Percentiles rank a stretch among this genome's conserved stretches.
Conservation (phyloP, 1,140 invertebrate species). For the Halesus radiatus region DNA sequence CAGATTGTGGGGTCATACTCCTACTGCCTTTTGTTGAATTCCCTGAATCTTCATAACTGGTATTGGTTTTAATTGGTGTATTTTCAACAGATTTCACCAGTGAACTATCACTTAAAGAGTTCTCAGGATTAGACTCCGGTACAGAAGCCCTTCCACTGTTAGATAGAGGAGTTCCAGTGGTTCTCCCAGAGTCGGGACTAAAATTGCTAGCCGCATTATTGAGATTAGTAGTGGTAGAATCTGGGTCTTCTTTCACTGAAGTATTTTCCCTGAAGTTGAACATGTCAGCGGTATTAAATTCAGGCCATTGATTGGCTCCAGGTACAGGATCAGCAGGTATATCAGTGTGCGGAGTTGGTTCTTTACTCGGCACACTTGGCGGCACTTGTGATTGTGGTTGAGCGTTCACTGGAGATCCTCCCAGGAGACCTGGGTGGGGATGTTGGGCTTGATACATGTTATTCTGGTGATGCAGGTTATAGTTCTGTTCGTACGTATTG, state of each 20-base stretch:
- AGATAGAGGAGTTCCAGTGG: slow-evolving; percentile 52
- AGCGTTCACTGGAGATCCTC: slow-evolving; percentile 62
- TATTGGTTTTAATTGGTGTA: slow-evolving; percentile 41
- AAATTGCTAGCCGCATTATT: slow-evolving; percentile 67
- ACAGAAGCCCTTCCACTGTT: slow-evolving; percentile 48
- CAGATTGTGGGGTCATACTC: neutral
- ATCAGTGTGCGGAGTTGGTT: neutral
- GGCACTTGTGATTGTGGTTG: slow-evolving; percentile 61
- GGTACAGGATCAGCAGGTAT: slow-evolving; percentile 61
- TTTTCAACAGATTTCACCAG: slow-evolving; percentile 44
- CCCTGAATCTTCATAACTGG: slow-evolving; percentile 38
- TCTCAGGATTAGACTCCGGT: slow-evolving; percentile 44
- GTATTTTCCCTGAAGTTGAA: slow-evolving; percentile 64
- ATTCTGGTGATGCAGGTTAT: slow-evolving; percentile 66
- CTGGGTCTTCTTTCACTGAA: slow-evolving; percentile 74
- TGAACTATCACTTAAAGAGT: slow-evolving; percentile 37
- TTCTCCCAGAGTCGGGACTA: slow-evolving; percentile 65
- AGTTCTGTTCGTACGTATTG: slow-evolving; percentile 68
- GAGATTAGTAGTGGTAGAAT: slow-evolving; percentile 75
- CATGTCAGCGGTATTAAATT: slow-evolving; percentile 66
- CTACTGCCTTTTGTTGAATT: neutral
- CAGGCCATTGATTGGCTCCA: slow-evolving; percentile 71
- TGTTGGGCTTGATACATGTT: slow-evolving; percentile 64
- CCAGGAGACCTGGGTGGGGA: slow-evolving; percentile 57
- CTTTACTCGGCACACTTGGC: slow-evolving; percentile 7